Evolutionary conservation across 2,888 invertebrate genomes (phyloP), one percentile per base, ranked within the genome.

Genomic region (Tipula vernalis): DNA sequence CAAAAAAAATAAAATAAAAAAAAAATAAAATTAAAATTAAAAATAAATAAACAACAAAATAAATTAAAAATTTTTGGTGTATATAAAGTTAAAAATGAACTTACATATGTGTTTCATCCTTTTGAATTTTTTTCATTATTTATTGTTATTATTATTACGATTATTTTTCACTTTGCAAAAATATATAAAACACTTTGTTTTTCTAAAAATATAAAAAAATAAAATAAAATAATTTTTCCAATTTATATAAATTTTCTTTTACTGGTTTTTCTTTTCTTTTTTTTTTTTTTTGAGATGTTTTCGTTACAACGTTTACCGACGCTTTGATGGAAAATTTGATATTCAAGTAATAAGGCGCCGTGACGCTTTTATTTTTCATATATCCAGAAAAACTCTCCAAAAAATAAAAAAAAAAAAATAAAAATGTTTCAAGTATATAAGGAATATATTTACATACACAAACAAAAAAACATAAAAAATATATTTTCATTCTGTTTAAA

Each of bases 261-360:
- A 41, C 42, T 41, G 18, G 18, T 41, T 44, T 47, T 86, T 44
- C 28, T 86, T 28, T 85, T 85, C 39, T 39, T 39, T 5, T 39
- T 6, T 39, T 39, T 39, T 1, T 86, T 42, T 18, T n/a, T 86
- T 86, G 47, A 90, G 92, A 91, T 92, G 91, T 91, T 91, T 90
- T 90, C 91, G 90, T 91, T 91, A 89, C 92, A 90, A 92, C 92
- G 92, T 91, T 91, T 92, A 91, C 90, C 90, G 90, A 91, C 91
- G 91, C 91, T 92, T 91, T 92, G 92, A 92, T 90, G 89, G 84
- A 84, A 84, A 84, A 84, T 84, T 84, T 84, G 36, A 39, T 84
- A 41, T 84, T 84, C 84, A 84, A 84, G 84, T 88, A 89, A 89
- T 89, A 89, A 89, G 88, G 89, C 88, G 88, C 88, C 87, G 88